Base-by-base conservation (phyloP, 1,140 invertebrate species). In the Macrostomum lignano region DNA sequence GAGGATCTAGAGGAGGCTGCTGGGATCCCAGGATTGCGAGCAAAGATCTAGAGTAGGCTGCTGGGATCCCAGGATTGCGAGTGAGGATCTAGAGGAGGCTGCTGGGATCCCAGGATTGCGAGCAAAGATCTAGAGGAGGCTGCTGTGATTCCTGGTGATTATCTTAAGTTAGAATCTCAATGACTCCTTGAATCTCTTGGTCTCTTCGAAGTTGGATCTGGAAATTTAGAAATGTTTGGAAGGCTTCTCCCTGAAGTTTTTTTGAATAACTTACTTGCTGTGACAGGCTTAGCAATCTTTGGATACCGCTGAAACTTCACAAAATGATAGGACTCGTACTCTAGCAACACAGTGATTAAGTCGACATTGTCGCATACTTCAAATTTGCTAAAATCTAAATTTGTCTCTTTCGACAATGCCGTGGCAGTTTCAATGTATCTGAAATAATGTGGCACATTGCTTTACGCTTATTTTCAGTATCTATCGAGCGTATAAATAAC, bases 341-440 rank as follows among this genome's bases (percentile, higher is more conserved):
- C 77, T 56, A 75, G 66, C 26, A 86, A 52, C 36, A 91, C 72
- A 11, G 70, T 72, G 33, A 73, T 69, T 39, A 88, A 55, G 48
- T 84, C 74, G 34, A 86, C 68, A 42, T 86, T 86, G 43, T 88
- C 79, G 55, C 79, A 86, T 1, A 84, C 63, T 44, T 68, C 60
- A 54, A 69, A 70, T 24, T 69, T 64, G 20, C 66, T 63, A 1
- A 64, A 51, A 15, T 78, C 57, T 13, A 67, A 61, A 1, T 51
- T 58, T 3, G 73, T 72, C 55, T 82, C 77, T 11, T 55, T 54
- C 10, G 55, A 51, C 23, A 77, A 54, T 2, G 52, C 46, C 7
- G 69, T 62, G 0, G 66, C 66, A 1, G 67, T 63, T 30, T 67
- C 61, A 14, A 62, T 44, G 40, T 67, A 67, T 11, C 66, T 67